phyloP scores from a whole-genome alignment of 1,140 invertebrate genomes.

The Gonatopus flavifemur region DNA sequence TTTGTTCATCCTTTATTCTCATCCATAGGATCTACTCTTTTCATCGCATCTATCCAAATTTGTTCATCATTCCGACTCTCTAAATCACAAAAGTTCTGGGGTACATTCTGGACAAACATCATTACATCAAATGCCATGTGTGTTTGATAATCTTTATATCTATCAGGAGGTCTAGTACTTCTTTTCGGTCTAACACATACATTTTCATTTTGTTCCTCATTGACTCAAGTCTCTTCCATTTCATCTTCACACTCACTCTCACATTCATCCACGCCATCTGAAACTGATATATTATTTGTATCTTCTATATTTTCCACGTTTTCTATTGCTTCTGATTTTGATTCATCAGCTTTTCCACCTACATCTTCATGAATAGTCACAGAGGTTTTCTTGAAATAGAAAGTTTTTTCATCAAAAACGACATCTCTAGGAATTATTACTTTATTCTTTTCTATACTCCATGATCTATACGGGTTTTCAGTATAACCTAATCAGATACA shows the following conservation, averaged over 20 bases:
- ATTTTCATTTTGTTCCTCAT: conserved; percentile 16
- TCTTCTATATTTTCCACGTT: not conserved
- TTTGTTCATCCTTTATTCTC: conserved; percentile 47
- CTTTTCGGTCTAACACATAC: conserved; percentile 30
- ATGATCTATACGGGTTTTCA: conserved; percentile 50
- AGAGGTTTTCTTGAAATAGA: not conserved
- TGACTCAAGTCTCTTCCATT: not conserved
- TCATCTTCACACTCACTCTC: not conserved
- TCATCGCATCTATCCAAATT: conserved; percentile 43
- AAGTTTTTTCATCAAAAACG: not conserved
- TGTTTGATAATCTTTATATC: conserved; percentile 30
- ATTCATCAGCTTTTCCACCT: not conserved
- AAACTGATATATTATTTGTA: not conserved
- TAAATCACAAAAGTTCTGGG: conserved; percentile 36
- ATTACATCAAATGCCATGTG: conserved; percentile 17
- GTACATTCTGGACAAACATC: conserved; percentile 12
- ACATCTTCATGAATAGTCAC: not conserved
- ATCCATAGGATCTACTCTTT: conserved; percentile 42
- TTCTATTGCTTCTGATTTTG: not conserved
- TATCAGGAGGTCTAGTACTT: conserved; percentile 23
- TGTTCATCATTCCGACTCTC: conserved; percentile 29
- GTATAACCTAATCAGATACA: conserved; percentile 49
- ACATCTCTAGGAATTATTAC: not conserved
- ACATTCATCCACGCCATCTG: not conserved
- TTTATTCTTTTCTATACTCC: not conserved